A percentile compares a stretch with the other conserved stretches of the same genome.
Conservation (phyloP, 2,797 vertebrate genomes). For the Clamator glandarius region DNA sequence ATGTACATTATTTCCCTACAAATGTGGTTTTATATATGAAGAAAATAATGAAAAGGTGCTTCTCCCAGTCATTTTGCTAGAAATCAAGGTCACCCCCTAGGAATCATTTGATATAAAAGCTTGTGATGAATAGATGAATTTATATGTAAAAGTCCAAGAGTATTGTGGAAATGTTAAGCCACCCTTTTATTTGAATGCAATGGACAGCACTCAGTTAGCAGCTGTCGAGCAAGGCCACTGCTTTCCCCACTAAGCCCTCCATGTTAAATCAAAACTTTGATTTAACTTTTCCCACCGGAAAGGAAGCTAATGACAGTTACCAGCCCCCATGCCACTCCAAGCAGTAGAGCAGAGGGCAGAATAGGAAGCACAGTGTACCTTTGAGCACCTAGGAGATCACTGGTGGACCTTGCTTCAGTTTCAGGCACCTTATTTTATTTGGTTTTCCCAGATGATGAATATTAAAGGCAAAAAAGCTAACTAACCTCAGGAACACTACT, state of each 20-base stretch:
- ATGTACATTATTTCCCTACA: background rate
- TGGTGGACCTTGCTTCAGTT: background rate
- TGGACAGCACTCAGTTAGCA: background rate
- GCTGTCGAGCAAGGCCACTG: background rate
- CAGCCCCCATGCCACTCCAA: fast-evolving
- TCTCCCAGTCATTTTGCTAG: background rate
- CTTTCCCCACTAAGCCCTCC: background rate
- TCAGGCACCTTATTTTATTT: background rate
- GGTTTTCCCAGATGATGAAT: background rate
- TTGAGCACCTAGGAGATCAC: background rate
- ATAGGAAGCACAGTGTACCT: fast-evolving
- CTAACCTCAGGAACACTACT: background rate
- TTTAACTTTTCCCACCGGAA: background rate
- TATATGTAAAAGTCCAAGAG: background rate
- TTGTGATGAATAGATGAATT: background rate
- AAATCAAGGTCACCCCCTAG: background rate
- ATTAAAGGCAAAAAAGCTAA: background rate
- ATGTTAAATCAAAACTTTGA: background rate
- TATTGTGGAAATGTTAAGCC: background rate
- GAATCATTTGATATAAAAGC: background rate
- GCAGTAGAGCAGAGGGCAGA: background rate
- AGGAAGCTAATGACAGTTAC: background rate
- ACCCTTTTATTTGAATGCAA: background rate
- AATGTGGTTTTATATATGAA: background rate
- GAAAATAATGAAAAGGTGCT: background rate